These are phyloP conservation scores for Diabrotica virgifera DNA, from an alignment of 1,140 invertebrate genomes.

Conservation along the genomic window DNA sequence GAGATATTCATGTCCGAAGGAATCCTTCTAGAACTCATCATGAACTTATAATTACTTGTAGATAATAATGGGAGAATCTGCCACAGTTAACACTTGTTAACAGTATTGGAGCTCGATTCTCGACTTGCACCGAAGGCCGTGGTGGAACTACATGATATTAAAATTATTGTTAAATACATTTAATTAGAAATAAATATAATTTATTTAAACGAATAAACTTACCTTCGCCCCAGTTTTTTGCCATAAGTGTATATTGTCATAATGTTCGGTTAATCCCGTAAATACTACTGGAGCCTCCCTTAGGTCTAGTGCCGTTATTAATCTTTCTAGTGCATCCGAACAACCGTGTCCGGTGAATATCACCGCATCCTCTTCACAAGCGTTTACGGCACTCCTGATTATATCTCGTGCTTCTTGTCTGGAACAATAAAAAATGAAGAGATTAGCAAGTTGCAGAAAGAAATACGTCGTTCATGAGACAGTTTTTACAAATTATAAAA, in stretches of 20 bases:
- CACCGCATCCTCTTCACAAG: conserved; percentile 78
- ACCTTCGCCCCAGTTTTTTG: conserved; percentile 75
- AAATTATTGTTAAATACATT: neutral
- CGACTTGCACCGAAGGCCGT: no score
- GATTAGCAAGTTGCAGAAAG: neutral
- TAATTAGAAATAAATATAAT: neutral
- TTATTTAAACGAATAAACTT: conserved; percentile 33
- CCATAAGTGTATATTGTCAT: conserved; percentile 83
- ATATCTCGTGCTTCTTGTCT: conserved; percentile 81
- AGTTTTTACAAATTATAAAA: no score
- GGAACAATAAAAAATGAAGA: conserved; percentile 38
- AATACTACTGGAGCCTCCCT: conserved; percentile 65
- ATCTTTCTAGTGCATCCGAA: conserved; percentile 69
- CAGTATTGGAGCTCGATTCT: no score
- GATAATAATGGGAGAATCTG: no score
- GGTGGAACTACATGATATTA: no score
- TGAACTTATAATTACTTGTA: no score
- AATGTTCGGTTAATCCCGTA: conserved; percentile 83
- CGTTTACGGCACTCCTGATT: conserved; percentile 76
- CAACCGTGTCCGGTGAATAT: conserved; percentile 75
- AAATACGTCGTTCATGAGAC: no score
- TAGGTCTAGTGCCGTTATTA: conserved; percentile 65
- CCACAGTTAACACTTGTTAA: no score
- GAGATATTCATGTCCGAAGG: no score
- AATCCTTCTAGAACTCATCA: no score